These are phyloP conservation scores for Tetrao urogallus DNA, from an alignment of 2,113 vertebrate genomes.

Conservation along the genomic window DNA sequence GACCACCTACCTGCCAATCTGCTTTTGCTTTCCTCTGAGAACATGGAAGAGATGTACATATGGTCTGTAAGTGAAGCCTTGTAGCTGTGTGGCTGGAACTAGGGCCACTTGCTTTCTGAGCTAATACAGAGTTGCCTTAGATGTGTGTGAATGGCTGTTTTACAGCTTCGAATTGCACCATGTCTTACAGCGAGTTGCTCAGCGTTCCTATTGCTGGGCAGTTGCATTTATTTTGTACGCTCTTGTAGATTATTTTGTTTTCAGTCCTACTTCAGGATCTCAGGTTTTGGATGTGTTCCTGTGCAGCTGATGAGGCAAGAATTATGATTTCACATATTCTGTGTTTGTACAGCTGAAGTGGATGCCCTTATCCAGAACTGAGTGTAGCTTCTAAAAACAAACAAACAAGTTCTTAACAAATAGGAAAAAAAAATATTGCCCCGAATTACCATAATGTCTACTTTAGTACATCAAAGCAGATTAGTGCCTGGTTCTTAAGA, in stretches of 20 bases:
- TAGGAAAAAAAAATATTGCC: background rate
- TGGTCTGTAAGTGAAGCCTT: too few relatives aligned
- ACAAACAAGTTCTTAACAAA: background rate
- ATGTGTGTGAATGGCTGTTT: accelerated
- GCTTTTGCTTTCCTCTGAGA: background rate
- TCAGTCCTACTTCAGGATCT: background rate
- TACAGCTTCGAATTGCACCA: background rate
- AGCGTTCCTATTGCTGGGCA: background rate
- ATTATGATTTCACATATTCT: background rate
- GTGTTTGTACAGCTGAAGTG: background rate
- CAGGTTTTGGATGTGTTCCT: background rate
- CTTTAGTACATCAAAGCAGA: conserved; percentile 1
- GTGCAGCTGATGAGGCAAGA: background rate
- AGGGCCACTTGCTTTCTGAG: accelerated
- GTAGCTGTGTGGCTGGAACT: background rate
- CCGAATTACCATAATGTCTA: background rate
- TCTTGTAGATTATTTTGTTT: background rate
- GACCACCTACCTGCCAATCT: background rate
- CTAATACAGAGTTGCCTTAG: background rate
- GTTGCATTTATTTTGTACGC: background rate
- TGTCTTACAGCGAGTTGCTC: background rate
- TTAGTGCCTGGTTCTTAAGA: background rate
- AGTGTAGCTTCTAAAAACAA: background rate
- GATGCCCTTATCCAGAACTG: background rate
- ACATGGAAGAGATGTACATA: too few relatives aligned